These are phyloP conservation scores for Drosophila mayaguana DNA, from an alignment of 2,888 invertebrate genomes.

Conservation along the genomic window DNA sequence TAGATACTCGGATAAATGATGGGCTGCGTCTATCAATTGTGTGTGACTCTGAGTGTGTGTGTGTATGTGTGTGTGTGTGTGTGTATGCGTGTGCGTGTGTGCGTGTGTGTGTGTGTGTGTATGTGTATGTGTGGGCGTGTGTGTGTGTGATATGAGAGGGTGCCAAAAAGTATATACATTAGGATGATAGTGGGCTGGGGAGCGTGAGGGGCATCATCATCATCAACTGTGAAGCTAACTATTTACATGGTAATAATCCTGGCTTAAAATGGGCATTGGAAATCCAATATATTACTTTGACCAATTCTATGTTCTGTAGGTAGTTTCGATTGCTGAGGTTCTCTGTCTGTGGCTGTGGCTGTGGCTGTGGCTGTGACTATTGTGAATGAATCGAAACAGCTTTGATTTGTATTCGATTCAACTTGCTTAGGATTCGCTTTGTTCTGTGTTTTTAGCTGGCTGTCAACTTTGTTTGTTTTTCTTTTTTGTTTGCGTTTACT, in stretches of 20 bases:
- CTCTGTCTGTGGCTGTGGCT: conserved; percentile 41
- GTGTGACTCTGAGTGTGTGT: too few species aligned
- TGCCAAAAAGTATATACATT: conserved; percentile 22
- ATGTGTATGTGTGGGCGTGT: background rate
- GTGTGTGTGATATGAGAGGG: conserved; percentile 16
- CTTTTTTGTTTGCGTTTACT: conserved; percentile 19
- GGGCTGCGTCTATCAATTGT: conserved; percentile 2
- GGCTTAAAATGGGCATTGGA: conserved; percentile 21
- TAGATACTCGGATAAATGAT: conserved; percentile 7
- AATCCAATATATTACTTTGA: conserved; percentile 10
- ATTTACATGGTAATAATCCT: conserved; percentile 31
- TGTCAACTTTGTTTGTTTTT: conserved; percentile 17
- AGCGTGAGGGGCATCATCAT: background rate
- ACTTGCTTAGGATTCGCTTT: conserved; percentile 3
- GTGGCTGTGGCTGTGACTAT: conserved; percentile 38
- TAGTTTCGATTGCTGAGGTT: conserved; percentile 59
- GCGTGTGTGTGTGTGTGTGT: background rate
- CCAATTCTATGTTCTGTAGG: conserved; percentile 43
- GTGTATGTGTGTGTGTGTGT: background rate
- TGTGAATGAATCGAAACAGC: background rate
- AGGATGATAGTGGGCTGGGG: background rate
- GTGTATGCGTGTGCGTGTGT: too few species aligned
- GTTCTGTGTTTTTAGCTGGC: background rate
- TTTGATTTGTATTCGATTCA: conserved; percentile 7
- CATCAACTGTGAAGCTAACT: conserved; percentile 15